These are phyloP conservation scores for Antedon bifida DNA, from an alignment of 35 echinoderm and acorn worm genomes.

Conservation along the genomic window DNA sequence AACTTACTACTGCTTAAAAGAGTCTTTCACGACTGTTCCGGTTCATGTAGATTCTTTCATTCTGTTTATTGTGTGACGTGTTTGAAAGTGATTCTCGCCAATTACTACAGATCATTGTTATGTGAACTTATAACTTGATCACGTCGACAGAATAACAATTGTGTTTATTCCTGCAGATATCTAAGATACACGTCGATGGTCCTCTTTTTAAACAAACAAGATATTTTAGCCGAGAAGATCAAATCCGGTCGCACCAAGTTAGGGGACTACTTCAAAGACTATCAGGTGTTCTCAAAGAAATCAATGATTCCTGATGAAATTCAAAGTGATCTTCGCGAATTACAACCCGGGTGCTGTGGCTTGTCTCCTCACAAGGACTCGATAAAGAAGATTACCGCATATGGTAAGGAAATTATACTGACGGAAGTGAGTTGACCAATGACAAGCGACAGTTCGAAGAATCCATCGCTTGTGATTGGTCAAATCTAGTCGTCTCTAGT, in stretches of 20 bases:
- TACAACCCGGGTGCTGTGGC: background rate
- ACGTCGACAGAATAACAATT: too few species aligned
- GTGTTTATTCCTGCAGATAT: constrained; percentile 36
- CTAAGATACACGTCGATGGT: constrained; percentile 68
- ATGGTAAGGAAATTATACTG: background rate
- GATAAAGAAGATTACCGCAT: background rate
- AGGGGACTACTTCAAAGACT: constrained; percentile 55
- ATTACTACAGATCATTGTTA: too few species aligned
- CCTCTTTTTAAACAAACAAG: constrained; percentile 91
- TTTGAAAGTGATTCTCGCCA: too few species aligned
- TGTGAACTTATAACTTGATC: too few species aligned
- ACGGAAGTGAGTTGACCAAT: too few species aligned
- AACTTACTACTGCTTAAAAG: background rate
- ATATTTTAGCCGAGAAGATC: constrained; percentile 79
- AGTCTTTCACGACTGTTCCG: background rate
- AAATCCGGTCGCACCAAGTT: constrained; percentile 41
- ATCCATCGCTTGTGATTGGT: too few species aligned
- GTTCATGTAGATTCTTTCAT: too few species aligned
- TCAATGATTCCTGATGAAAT: background rate
- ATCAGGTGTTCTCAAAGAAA: constrained; percentile 9
- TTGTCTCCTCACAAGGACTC: background rate
- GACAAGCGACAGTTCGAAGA: too few species aligned
- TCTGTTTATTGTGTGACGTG: too few species aligned
- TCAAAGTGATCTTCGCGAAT: background rate
- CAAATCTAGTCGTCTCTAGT: too few species aligned